Evolutionary conservation across 2,888 invertebrate species (phyloP).

Genomic region (Parnassius smintheus): DNA sequence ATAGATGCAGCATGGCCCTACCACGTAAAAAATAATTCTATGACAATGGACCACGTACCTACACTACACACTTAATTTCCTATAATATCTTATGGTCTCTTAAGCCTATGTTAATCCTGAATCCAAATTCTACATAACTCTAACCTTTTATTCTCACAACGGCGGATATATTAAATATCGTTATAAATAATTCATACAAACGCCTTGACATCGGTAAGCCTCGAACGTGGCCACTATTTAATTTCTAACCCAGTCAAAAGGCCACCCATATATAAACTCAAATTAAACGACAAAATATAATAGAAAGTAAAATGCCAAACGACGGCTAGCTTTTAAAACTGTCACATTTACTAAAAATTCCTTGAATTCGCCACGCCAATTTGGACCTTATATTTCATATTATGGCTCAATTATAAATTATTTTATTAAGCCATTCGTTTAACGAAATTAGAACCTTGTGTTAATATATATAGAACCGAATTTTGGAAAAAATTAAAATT

Average conservation of each 20-base stretch:
- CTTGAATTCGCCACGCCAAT: conserved; percentile 29
- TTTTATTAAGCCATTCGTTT: conserved; percentile 30
- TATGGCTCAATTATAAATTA: conserved; percentile 35
- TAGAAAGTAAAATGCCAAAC: conserved; percentile 9
- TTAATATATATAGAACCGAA: neutral
- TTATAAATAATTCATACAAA: conserved; percentile 54
- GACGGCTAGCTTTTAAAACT: conserved; percentile 6
- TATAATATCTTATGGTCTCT: no score
- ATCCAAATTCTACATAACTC: no score
- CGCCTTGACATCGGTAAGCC: conserved; percentile 45
- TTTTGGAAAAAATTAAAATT: neutral
- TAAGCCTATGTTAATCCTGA: no score
- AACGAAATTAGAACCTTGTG: neutral
- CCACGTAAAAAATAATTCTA: no score
- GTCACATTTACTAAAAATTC: conserved; percentile 23
- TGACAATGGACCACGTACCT: no score
- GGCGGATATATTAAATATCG: conserved; percentile 9
- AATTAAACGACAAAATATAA: conserved; percentile 31
- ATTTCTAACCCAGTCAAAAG: conserved; percentile 39
- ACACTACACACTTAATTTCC: no score
- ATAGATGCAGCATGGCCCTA: no score
- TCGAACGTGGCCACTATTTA: conserved; percentile 40
- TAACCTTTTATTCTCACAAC: conserved; percentile 7
- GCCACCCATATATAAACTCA: conserved; percentile 31
- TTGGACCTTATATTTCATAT: conserved; percentile 28